Conservation (phyloP, 2,797 vertebrate species). For the Notolepis coatsorum region DNA sequence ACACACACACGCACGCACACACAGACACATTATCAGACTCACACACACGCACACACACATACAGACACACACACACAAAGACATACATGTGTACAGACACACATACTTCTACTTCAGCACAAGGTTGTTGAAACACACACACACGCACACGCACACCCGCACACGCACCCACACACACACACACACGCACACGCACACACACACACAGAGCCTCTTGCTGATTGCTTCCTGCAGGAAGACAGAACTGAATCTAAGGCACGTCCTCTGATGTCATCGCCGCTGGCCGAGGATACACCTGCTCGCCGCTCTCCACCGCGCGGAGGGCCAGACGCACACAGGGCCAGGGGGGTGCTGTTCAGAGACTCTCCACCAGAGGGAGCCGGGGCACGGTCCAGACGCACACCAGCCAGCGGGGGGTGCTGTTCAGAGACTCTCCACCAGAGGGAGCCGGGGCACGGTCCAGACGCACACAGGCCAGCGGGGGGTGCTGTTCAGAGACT, state of each 20-base stretch:
- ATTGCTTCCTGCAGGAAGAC: slow-evolving; percentile 69
- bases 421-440: too few species aligned
- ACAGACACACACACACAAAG: too few species aligned
- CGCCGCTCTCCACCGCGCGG: slow-evolving; percentile 37
- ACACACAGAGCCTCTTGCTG: slow-evolving; percentile 8
- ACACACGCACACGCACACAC: slow-evolving; percentile 20
- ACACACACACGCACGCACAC: too few species aligned
- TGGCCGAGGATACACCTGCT: slow-evolving; percentile 77
- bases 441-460: too few species aligned
- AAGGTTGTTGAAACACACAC: slow-evolving; percentile 44
- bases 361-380: too few species aligned
- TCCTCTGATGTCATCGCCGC: slow-evolving; percentile 72
- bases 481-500: too few species aligned
- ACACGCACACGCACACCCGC: neutral
- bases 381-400: too few species aligned
- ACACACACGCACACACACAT: too few species aligned
- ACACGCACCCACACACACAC: slow-evolving; percentile 36
- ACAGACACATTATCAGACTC: too few species aligned
- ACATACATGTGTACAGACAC: too few species aligned
- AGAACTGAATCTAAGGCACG: slow-evolving; percentile 54
- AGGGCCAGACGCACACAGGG: slow-evolving; percentile 49
- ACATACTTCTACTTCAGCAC: slow-evolving; percentile 49
- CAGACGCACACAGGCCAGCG: too few species aligned
- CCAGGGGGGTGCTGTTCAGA: neutral
- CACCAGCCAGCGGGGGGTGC: too few species aligned